phyloP scores from a whole-genome alignment of 2,113 vertebrate species.

The Archocentrus centrarchus region DNA sequence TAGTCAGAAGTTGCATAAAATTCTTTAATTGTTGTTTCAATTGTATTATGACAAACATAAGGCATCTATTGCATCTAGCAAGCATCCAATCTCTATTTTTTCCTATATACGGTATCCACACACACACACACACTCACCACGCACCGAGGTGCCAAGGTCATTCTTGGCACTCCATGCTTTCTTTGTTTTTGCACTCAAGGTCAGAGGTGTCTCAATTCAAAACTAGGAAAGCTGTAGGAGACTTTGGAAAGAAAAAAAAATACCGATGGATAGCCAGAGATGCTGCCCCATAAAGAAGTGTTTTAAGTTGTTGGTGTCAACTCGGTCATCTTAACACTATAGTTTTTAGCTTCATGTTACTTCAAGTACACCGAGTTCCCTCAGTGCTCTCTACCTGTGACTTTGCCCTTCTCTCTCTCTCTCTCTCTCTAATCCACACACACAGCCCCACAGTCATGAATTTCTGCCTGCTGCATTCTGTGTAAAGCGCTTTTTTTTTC shows the following conservation, averaged over 20 bases:
- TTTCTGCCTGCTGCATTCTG: conserved; percentile 15
- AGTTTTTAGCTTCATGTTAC: conserved; percentile 45
- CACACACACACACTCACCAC: conserved; percentile 4
- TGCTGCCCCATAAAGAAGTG: conserved; percentile 5
- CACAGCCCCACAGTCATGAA: neutral
- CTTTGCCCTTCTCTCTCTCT: neutral
- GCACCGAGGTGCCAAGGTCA: neutral
- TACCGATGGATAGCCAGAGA: conserved; percentile 10
- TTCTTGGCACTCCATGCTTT: neutral
- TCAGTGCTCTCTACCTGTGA: conserved; percentile 27
- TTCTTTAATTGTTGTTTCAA: neutral
- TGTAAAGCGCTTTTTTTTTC: conserved; percentile 3
- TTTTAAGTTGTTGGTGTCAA: conserved; percentile 37
- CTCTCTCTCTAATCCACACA: conserved; percentile 9
- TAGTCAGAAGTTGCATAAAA: neutral
- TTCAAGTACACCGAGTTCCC: conserved; percentile 43
- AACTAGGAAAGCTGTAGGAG: conserved; percentile 18
- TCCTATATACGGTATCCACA: neutral
- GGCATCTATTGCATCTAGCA: neutral
- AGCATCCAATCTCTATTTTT: conserved; percentile 1
- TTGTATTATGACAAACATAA: conserved; percentile 7
- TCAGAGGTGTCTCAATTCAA: conserved; percentile 36
- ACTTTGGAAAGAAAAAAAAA: conserved; percentile 30
- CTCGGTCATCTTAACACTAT: conserved; percentile 31
- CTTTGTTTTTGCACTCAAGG: neutral